A percentile compares a stretch with the other conserved stretches of the same genome.
These are phyloP conservation scores for Aselliscus stoliczkanus DNA, from an alignment of 2,797 vertebrate species.

Conservation along the genomic window DNA sequence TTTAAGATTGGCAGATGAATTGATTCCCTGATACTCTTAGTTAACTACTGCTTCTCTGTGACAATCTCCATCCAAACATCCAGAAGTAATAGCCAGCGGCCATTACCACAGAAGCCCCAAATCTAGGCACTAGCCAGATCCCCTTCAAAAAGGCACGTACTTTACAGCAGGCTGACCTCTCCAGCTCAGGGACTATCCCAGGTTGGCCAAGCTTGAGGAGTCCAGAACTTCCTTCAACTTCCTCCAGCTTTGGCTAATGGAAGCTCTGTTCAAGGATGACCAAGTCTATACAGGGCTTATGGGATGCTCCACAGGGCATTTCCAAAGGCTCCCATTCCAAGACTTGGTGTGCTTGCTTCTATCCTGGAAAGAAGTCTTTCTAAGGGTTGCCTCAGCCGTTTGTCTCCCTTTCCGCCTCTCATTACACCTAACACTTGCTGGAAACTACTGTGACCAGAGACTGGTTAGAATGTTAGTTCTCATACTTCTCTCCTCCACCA, in stretches of 20 bases:
- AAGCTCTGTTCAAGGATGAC: neutral
- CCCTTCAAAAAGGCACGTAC: neutral
- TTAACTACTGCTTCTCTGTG: neutral
- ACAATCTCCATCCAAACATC: neutral
- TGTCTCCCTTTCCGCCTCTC: neutral
- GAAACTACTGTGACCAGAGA: neutral
- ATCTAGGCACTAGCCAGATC: neutral
- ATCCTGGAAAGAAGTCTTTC: neutral
- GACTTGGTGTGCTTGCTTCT: too few species aligned
- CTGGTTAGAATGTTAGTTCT: neutral
- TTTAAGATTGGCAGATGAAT: neutral
- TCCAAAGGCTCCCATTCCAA: neutral
- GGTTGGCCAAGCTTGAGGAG: neutral
- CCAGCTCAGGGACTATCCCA: neutral
- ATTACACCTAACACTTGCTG: neutral
- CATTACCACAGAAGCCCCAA: neutral
- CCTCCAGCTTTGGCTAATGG: neutral
- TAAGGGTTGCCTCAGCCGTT: neutral
- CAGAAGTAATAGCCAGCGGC: neutral
- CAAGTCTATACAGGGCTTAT: neutral
- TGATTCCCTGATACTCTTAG: neutral
- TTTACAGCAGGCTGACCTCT: neutral
- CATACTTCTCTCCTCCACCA: neutral
- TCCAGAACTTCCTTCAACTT: neutral
- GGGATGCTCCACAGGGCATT: neutral